Conservation (phyloP, 1,140 invertebrate species). For the Euura saliciscinereae region DNA sequence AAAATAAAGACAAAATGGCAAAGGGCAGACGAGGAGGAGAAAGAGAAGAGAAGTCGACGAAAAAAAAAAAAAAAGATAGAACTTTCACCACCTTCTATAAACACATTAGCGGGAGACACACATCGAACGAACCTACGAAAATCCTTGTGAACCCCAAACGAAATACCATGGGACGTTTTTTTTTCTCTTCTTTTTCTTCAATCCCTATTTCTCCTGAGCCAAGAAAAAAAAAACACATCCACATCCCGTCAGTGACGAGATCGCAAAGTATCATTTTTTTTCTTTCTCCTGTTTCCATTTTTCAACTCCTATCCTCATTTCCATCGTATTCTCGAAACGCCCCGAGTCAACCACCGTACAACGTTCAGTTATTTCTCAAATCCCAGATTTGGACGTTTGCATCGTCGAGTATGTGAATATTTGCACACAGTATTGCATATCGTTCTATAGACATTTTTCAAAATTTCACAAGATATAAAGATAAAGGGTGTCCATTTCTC, state of each 20-base stretch:
- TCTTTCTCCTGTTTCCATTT: slow-evolving; percentile 1
- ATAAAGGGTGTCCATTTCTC: too few relatives aligned
- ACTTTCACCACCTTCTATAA: not conserved
- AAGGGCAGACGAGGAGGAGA: not conserved
- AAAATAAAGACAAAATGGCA: too few relatives aligned
- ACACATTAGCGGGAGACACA: not conserved
- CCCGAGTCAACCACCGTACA: not conserved
- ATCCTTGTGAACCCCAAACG: not conserved
- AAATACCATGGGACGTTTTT: not conserved
- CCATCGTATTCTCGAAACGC: not conserved
- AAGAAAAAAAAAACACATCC: too few relatives aligned
- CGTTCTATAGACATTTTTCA: not conserved
- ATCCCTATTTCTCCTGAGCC: too few relatives aligned
- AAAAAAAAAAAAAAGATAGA: not conserved
- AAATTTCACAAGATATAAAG: not conserved
- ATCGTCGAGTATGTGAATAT: too few relatives aligned
- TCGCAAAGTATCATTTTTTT: not conserved
- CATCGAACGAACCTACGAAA: not conserved
- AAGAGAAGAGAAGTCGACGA: not conserved
- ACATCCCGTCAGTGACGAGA: not conserved
- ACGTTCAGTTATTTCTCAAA: not conserved
- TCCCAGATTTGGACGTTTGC: not conserved
- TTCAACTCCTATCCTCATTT: not conserved
- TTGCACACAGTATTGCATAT: too few relatives aligned
- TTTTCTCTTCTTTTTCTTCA: not conserved